A percentile compares a stretch with the other conserved stretches of the same genome.
Evolutionary conservation across 2,888 invertebrate genomes (phyloP).

Genomic region (Cybosia mesomella): DNA sequence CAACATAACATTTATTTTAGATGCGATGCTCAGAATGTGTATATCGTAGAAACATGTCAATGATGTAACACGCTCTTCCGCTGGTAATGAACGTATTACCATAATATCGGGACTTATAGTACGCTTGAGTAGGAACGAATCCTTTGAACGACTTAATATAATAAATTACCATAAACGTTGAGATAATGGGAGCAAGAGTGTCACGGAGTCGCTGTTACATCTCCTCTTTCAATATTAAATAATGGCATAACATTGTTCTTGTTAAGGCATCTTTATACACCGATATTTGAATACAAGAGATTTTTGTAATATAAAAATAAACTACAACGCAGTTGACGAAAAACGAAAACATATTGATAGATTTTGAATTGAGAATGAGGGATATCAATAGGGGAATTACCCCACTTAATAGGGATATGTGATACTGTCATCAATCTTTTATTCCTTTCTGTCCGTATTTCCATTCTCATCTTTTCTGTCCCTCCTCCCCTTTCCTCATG

Average conservation of each 20-base stretch:
- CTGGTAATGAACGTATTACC: constrained; percentile 23
- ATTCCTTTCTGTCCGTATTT: no score
- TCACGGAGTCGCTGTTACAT: neutral
- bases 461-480: no score
- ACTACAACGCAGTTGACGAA: neutral
- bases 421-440: no score
- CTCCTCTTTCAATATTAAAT: constrained; percentile 3
- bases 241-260: constrained; percentile 3
- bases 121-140: constrained; percentile 2
- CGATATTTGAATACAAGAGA: neutral
- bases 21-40: constrained; percentile 1
- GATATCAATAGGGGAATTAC: no score
- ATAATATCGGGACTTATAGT: constrained; percentile 16
- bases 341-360: no score
- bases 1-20: neutral
- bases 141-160: constrained; percentile 16
- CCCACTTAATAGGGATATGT: no score
- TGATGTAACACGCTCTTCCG: neutral
- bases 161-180: constrained; percentile 14
- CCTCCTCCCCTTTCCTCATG: no score
- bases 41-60: neutral
- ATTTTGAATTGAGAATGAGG: no score
- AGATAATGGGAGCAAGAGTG: constrained; percentile 8
- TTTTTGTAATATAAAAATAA: neutral
- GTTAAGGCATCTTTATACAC: neutral